Base-by-base conservation (phyloP, 2,888 invertebrate genomes). In the Diploptera punctata region DNA sequence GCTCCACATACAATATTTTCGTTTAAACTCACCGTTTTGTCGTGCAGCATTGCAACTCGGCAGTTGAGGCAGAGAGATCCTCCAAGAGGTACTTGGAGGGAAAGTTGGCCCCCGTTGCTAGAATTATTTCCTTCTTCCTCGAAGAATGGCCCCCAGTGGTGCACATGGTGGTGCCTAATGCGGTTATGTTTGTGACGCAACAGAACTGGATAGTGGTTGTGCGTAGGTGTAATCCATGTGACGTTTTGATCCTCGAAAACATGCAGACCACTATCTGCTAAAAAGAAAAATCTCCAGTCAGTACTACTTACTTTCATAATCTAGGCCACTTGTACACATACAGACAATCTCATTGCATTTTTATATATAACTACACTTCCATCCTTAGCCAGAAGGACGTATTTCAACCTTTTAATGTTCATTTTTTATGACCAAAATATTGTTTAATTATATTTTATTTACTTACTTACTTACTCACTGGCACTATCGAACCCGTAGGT, bases 71-170 rank as follows among this genome's bases (percentile, higher is more conserved):
- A 82, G 47, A 89, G 89, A 75, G 89, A 89, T 0, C 90, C 86
- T 5, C 89, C 90, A 16, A 90, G 86, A 79, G 90, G 90, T 5
- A 88, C 86, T 16, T 86, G 86, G 76, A 89, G 84, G 78, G 87
- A 85, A 44, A 85, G 79, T 5, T 87, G 86, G 75, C 87, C 86
- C 77, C 86, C 87, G 77, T 87, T 85, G 73, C 62, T 62, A 33
- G 83, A 83, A 70, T 79, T 81, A 72, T 87, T 81, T 4, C 81
- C 79, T 16, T 84, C 84, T 78, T 86, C 86, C 78, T 91, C 91
- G 78, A 91, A 91, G 81, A 90, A 91, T 62, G 91, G 90, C 29
- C 92, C 92, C 88, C 90, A 91, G 79, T 91, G 91, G 75, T 88
- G 87, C 77, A 90, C 89, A 79, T 90, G 89, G 78, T 90, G 90